A percentile compares a stretch with the other conserved stretches of the same genome.
These are phyloP conservation scores for Nerophis ophidion DNA, from an alignment of 2,113 vertebrate genomes.

Conservation along the genomic window DNA sequence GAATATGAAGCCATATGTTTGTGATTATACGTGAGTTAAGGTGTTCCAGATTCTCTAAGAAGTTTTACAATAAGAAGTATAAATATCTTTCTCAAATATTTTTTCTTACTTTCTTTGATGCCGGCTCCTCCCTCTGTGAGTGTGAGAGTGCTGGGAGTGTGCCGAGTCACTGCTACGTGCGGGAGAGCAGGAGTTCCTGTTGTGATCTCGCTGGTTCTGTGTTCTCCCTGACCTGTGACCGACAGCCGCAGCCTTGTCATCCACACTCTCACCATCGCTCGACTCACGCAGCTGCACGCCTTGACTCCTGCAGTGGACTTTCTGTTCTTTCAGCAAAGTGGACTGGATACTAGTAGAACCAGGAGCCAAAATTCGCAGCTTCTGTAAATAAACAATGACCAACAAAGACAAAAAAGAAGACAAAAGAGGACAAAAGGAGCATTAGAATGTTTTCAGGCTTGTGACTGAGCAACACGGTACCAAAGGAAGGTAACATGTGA, in stretches of 20 bases:
- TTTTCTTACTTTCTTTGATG: constrained; percentile 65
- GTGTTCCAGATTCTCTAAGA: not conserved
- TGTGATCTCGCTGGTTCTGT: constrained; percentile 70
- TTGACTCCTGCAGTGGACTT: constrained; percentile 61
- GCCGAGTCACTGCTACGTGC: constrained; percentile 86
- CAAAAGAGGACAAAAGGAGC: constrained; percentile 65
- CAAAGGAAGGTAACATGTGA: constrained; percentile 76
- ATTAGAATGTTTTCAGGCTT: constrained; percentile 59
- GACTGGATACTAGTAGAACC: constrained; percentile 72
- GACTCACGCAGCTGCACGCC: constrained; percentile 53
- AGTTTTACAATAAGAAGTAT: too few relatives aligned
- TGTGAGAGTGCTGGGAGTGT: constrained; percentile 71
- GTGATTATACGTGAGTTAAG: too few relatives aligned
- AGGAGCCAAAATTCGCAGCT: constrained; percentile 70
- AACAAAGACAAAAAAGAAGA: constrained; percentile 61
- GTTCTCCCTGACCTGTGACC: constrained; percentile 68
- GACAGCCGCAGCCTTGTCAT: constrained; percentile 55
- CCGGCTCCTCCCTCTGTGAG: constrained; percentile 72
- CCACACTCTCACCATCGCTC: constrained; percentile 65
- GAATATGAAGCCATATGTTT: too few relatives aligned
- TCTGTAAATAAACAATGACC: constrained; percentile 76
- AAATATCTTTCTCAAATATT: too few relatives aligned
- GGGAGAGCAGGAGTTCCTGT: constrained; percentile 72
- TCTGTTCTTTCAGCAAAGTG: constrained; percentile 65
- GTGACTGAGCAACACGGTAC: constrained; percentile 63